Evolutionary conservation across 2,797 vertebrate genomes (phyloP).

Genomic region (Todus mexicanus): DNA sequence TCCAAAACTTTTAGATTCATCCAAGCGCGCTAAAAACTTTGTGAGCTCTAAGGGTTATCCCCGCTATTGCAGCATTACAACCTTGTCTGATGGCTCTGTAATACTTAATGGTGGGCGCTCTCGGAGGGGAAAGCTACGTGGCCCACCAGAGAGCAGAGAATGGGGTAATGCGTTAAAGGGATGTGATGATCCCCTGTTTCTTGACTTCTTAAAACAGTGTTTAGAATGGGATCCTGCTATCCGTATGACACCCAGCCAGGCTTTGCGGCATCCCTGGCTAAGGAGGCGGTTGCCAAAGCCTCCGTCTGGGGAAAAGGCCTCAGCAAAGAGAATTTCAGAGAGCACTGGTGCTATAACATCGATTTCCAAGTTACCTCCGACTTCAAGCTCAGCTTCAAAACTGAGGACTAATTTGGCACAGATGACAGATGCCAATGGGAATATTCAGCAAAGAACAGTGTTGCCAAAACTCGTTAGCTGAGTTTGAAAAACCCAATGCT

Average conservation of each 20-base stretch:
- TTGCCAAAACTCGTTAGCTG: conserved; percentile 99
- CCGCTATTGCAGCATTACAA: conserved; percentile 93
- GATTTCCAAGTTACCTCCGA: conserved; percentile 94
- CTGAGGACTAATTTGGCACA: conserved; percentile 95
- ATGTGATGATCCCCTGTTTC: conserved; percentile 93
- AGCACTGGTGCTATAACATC: conserved; percentile 89
- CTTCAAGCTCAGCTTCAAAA: conserved; percentile 91
- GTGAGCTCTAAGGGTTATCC: conserved; percentile 98
- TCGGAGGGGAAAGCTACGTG: conserved; percentile 90
- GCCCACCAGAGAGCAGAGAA: conserved; percentile 91
- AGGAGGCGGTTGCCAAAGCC: conserved; percentile 94
- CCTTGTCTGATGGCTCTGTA: conserved; percentile 88
- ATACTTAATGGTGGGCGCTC: conserved; percentile 92
- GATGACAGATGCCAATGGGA: conserved; percentile 97
- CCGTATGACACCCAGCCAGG: conserved; percentile 94
- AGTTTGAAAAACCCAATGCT: conserved; percentile 74
- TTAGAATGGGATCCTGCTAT: conserved; percentile 95
- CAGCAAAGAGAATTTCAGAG: conserved; percentile 85
- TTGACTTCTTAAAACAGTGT: conserved; percentile 98
- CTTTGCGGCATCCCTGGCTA: conserved; percentile 93
- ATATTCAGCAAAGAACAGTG: conserved; percentile 97
- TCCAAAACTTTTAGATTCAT: conserved; percentile 91
- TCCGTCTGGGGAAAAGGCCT: conserved; percentile 85
- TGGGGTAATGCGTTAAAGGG: conserved; percentile 93
- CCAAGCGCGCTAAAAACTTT: conserved; percentile 98